Conservation (phyloP, 2,113 vertebrate species). For the Corythaeola cristata region DNA sequence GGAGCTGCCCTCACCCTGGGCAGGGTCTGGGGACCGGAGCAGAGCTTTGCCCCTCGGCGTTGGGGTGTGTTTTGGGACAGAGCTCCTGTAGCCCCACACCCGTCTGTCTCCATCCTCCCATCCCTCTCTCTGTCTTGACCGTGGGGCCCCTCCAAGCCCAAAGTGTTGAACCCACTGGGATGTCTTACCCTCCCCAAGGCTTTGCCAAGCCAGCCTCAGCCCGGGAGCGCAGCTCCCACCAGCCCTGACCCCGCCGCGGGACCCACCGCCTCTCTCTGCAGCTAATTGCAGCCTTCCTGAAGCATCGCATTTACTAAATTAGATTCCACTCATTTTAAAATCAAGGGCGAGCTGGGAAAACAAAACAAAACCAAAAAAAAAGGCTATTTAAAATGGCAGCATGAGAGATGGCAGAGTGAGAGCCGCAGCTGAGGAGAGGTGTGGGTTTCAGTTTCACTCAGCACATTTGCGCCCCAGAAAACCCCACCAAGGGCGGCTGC, state of each 20-base stretch:
- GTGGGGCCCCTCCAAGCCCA: background rate
- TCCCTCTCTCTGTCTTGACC: background rate
- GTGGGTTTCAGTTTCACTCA: background rate
- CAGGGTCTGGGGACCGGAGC: background rate
- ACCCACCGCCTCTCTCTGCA: background rate
- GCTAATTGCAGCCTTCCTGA: constrained; percentile 16
- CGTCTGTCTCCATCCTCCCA: background rate
- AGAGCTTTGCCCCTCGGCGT: background rate
- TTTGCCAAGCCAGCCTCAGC: background rate
- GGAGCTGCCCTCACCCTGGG: background rate
- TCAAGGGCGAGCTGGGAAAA: background rate
- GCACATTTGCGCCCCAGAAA: background rate
- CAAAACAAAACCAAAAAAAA: background rate
- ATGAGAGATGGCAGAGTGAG: background rate
- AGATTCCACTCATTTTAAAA: background rate
- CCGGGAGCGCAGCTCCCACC: background rate
- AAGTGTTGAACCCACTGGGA: background rate
- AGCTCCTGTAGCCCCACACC: background rate
- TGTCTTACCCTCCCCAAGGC: background rate
- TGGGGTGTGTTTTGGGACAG: background rate
- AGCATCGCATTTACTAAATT: constrained; percentile 29
- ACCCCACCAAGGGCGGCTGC: fast-evolving
- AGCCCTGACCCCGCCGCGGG: fast-evolving
- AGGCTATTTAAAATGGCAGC: background rate
- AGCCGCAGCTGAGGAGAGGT: background rate